A percentile compares a stretch with the other conserved stretches of the same genome.
Conservation (phyloP, 2,888 invertebrate genomes). For the Theretra japonica region DNA sequence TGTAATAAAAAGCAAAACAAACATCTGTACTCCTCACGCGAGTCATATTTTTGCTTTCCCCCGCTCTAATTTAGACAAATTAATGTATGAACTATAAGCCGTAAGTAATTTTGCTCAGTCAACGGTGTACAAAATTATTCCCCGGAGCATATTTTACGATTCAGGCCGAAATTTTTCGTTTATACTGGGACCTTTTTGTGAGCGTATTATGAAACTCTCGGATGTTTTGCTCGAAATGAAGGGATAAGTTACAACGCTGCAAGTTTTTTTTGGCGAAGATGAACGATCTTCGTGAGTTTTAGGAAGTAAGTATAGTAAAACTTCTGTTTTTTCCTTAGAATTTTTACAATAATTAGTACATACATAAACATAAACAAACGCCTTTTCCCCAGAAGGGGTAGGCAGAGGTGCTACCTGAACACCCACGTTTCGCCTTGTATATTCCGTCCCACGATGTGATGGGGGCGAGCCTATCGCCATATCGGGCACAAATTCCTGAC, state of each 20-base stretch:
- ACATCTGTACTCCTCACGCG: too few species aligned
- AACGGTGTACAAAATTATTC: constrained; percentile 18
- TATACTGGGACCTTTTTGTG: constrained; percentile 14
- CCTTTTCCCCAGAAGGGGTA: too few species aligned
- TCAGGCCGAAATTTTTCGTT: constrained; percentile 20
- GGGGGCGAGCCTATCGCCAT: too few species aligned
- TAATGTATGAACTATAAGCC: background rate
- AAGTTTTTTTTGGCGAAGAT: background rate
- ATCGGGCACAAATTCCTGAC: too few species aligned
- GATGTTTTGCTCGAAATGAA: constrained; percentile 21
- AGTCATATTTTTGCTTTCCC: background rate
- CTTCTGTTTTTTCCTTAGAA: too few species aligned
- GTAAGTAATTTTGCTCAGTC: constrained; percentile 8
- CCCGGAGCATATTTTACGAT: constrained; percentile 20
- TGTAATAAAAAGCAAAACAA: too few species aligned
- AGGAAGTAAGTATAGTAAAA: background rate
- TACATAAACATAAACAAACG: too few species aligned
- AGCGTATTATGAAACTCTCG: constrained; percentile 18
- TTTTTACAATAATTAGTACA: too few species aligned
- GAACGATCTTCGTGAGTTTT: background rate
- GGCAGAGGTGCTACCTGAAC: too few species aligned
- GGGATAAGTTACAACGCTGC: constrained; percentile 7
- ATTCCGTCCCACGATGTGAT: too few species aligned
- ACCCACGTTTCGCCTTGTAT: too few species aligned
- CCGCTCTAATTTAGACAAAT: background rate